phyloP scores from a whole-genome alignment of 2,113 vertebrate species.

The Ammodytes dubius region DNA sequence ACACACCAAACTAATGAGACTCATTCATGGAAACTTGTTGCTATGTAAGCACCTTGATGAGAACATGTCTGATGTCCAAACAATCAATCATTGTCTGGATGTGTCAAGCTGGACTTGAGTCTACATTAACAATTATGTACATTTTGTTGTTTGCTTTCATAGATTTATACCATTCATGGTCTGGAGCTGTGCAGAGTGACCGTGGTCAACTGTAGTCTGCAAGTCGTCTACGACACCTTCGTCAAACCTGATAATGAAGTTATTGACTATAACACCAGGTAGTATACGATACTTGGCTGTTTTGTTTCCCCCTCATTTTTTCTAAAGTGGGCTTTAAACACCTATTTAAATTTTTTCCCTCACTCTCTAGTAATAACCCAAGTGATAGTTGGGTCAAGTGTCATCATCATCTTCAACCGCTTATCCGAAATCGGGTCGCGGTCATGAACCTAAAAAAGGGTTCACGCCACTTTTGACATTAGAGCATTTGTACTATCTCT shows the following conservation, averaged over 20 bases:
- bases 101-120: background rate
- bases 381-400: background rate
- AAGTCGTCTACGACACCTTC: slow-evolving; percentile 85
- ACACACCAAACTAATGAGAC: background rate
- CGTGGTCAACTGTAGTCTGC: slow-evolving; percentile 82
- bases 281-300: slow-evolving; percentile 3
- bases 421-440: background rate
- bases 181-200: slow-evolving; percentile 87
- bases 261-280: slow-evolving; percentile 89
- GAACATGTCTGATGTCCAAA: background rate
- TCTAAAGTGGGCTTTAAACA: background rate
- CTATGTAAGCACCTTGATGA: background rate
- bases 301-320: background rate
- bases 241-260: slow-evolving; percentile 87
- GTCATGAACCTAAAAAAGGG: background rate
- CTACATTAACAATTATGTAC: background rate
- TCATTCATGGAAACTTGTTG: background rate
- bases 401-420: too few relatives aligned
- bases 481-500: background rate
- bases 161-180: slow-evolving; percentile 88
- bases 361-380: background rate
- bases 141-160: slow-evolving; percentile 6
- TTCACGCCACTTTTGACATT: background rate
- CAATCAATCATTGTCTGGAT: background rate
- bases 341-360: background rate